Evolutionary conservation across 2,888 invertebrate genomes (phyloP), one percentile per base, ranked within the genome.

Genomic region (Pristionchus maxplancki): DNA sequence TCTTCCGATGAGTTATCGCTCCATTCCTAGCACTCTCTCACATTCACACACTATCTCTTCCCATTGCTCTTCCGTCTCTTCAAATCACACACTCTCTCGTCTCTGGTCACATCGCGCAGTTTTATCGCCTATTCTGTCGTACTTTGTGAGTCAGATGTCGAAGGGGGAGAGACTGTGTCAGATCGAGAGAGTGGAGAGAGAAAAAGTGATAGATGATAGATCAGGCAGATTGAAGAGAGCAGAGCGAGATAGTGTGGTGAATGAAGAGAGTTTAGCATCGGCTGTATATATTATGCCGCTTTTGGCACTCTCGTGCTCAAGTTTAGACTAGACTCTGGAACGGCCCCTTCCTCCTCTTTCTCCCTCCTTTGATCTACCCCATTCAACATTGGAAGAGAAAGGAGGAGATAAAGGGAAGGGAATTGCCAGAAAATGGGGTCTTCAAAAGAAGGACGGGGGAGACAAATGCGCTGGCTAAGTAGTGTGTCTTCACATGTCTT

Each of bases 81-180:
- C 20, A 9, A 83, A 50, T 83, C 82, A 4, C 82, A 34, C 34
- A 83, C 82, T 83, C 53, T 83, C 53, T 53, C 82, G 53, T 34
- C 53, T 78, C 44, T 44, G 78, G 78, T 48, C 78, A 78, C 44
- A 78, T 78, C 28, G 78, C 37, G 71, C 37, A 34, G 44, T 48
- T 78, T 78, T 78, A 78, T 78, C 78, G 78, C 78, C 78, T 17
- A 34, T 78, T 78, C 78, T 78, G 78, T 78, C 48, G 78, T 78
- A 78, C 48, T 78, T 78, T 78, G 48, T 78, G 78, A 78, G 78
- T 78, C 78, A 78, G 78, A 48, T 48, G 78, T 71, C 78, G 28
- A 11, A 3, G 37, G 28, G 34, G 3, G 53, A 83, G 82, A 53
- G 82, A 50, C 50, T 53, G 37, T 37, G 82, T 31, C 53, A 53